A percentile compares a stretch with the other conserved stretches of the same genome.
phyloP scores from a whole-genome alignment of 2,888 invertebrate genomes.

The Noctua fimbriata region DNA sequence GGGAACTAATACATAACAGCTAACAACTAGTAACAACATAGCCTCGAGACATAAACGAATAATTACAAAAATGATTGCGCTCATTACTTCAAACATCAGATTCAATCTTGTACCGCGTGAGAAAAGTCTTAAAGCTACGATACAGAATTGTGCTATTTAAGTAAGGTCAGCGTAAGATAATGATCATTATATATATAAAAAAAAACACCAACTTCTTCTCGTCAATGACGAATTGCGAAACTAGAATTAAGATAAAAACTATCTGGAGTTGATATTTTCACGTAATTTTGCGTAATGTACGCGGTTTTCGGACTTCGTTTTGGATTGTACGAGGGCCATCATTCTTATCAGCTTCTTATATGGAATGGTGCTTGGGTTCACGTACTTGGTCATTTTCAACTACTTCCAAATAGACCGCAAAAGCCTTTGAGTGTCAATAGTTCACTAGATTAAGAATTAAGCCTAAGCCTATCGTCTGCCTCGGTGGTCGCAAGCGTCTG shows the following conservation, averaged over 20 bases:
- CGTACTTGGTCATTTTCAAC: neutral
- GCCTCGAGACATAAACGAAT: constrained; percentile 68
- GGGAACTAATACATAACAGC: constrained; percentile 60
- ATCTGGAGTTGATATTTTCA: constrained; percentile 73
- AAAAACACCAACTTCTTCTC: constrained; percentile 73
- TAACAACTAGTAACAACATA: constrained; percentile 52
- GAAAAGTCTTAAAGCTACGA: constrained; percentile 72
- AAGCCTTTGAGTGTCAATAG: too few species aligned
- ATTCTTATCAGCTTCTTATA: constrained; percentile 28
- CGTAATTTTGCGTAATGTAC: constrained; percentile 73
- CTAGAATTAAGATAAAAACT: constrained; percentile 76
- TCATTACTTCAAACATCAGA: constrained; percentile 67
- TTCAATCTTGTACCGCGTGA: constrained; percentile 75
- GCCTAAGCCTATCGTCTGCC: too few species aligned
- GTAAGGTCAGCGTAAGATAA: constrained; percentile 79
- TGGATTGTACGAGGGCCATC: constrained; percentile 50
- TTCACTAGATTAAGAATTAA: neutral
- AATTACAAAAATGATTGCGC: constrained; percentile 67
- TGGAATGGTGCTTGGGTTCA: neutral
- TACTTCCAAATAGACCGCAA: neutral
- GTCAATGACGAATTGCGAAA: constrained; percentile 82
- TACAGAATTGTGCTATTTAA: constrained; percentile 78
- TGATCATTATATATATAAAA: constrained; percentile 75
- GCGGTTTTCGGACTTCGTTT: constrained; percentile 54
- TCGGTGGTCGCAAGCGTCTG: too few species aligned